These are phyloP conservation scores for Morbakka virulenta DNA, from an alignment of 30 jellyfish, hydroid and myxozoan genomes.

Conservation along the genomic window DNA sequence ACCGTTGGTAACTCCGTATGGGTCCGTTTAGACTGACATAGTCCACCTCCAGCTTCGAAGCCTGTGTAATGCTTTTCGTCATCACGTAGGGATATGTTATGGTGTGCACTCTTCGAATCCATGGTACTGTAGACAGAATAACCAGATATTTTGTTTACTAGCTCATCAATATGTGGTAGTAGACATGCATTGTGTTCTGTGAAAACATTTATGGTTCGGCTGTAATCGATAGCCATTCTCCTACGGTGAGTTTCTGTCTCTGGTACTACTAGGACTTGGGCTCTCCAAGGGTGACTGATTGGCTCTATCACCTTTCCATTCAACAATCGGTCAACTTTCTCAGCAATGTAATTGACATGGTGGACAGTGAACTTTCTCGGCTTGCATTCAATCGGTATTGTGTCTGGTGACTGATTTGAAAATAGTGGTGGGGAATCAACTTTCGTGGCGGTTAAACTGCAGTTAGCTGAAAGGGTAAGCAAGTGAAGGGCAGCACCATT, in stretches of 20 bases:
- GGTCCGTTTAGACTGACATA: constrained; percentile 12
- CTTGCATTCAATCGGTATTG: constrained; percentile 28
- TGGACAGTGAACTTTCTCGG: constrained; percentile 18
- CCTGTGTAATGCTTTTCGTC: constrained; percentile 25
- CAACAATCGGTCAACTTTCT: constrained; percentile 39
- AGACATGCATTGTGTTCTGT: constrained; percentile 66
- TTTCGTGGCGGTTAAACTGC: constrained; percentile 4
- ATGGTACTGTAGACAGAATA: no score
- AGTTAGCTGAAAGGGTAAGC: background rate
- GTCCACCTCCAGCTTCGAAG: constrained; percentile 40
- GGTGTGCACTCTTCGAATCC: constrained; percentile 50
- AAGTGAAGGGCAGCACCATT: constrained; percentile 6
- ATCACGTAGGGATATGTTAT: constrained; percentile 21
- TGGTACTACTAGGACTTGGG: no score
- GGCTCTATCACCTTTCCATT: constrained; percentile 43
- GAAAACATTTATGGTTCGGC: constrained; percentile 54
- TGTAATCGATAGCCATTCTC: constrained; percentile 48
- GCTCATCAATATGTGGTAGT: no score
- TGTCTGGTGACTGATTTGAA: constrained; percentile 19
- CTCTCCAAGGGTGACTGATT: constrained; percentile 55
- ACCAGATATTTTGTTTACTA: no score
- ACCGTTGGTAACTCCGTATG: constrained; percentile 45
- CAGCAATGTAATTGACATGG: constrained; percentile 26
- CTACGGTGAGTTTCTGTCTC: constrained; percentile 6
- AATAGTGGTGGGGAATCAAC: constrained; percentile 28